phyloP scores from a whole-genome alignment of 2,113 vertebrate species.

The Rhinoptilus africanus region DNA sequence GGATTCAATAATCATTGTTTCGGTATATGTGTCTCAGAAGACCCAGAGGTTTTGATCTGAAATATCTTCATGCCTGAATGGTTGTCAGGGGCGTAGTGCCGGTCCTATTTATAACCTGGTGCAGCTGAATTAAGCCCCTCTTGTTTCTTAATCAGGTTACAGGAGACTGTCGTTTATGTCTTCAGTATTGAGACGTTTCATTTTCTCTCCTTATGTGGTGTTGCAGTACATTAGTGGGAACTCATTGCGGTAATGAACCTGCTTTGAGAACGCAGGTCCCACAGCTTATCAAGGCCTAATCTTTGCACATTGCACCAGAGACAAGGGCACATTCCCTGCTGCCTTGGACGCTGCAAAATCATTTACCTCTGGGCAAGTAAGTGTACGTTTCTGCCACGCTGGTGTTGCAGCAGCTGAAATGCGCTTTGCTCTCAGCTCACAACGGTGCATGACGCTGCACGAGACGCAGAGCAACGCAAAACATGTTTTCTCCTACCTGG shows the following conservation, averaged over 20 bases:
- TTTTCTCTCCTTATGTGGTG: neutral
- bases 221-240: neutral
- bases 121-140: neutral
- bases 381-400: neutral
- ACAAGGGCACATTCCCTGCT: neutral
- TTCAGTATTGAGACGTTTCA: neutral
- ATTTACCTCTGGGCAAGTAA: neutral
- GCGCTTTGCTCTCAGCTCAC: neutral
- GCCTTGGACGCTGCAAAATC: neutral
- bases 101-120: neutral
- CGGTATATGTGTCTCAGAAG: neutral
- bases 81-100: neutral
- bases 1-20: neutral
- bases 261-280: neutral
- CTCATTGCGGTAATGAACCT: neutral
- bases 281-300: neutral
- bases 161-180: neutral
- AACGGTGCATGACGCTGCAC: accelerated
- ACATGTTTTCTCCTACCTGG: accelerated
- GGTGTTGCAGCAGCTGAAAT: neutral
- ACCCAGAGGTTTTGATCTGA: neutral
- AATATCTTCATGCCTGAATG: neutral
- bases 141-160: neutral
- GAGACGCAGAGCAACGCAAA: neutral
- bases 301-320: neutral